Evolutionary conservation across 2,888 invertebrate species (phyloP), one percentile per base, ranked within the genome.

Genomic region (Keiferia lycopersicella): DNA sequence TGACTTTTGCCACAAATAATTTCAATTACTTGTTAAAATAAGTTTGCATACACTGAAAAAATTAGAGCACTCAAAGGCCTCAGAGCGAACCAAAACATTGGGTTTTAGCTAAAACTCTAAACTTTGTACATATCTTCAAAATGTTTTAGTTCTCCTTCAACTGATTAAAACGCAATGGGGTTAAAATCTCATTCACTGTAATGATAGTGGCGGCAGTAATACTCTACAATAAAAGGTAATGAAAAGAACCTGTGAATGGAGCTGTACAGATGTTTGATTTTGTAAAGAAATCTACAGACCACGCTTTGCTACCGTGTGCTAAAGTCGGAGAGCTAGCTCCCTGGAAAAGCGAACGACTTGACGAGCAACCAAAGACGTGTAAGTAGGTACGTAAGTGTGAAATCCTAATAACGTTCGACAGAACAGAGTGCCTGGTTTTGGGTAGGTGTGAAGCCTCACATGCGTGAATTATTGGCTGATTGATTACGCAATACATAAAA

Each of bases 281-380:
- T 64, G 63, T 61, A 61, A 57, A 68, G 73, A 12, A 12, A 62
- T 51, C 38, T 18, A 50, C 77, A 75, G 75, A 16, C 75, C 76
- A 76, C 76, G 56, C 34, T n/a, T 7, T 34, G 34, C 26, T n/a
- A 73, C 69, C 72, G 74, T 73, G 73, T 71, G 79, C 59, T n/a
- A 16, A 16, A 45, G 45, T 16, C 45, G 38, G 60, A 34, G 34
- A 34, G 34, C 34, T 7, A 34, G 34, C 34, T 34, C 3, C 34
- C 34, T 34, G 8, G 8, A 1, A 34, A 34, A 34, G 34, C 4
- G 34, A 8, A 34, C 34, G 34, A 34, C 8, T 10, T 4, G 34
- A 34, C 34, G 34, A 34, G 8, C 34, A 34, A 34, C 6, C n/a
- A 30, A 6, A 30, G 6, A 30, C 30, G 6, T 6, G 6, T 2